Evolutionary conservation across 2,797 vertebrate genomes (phyloP).

Genomic region (Dromococcyx pavoninus): DNA sequence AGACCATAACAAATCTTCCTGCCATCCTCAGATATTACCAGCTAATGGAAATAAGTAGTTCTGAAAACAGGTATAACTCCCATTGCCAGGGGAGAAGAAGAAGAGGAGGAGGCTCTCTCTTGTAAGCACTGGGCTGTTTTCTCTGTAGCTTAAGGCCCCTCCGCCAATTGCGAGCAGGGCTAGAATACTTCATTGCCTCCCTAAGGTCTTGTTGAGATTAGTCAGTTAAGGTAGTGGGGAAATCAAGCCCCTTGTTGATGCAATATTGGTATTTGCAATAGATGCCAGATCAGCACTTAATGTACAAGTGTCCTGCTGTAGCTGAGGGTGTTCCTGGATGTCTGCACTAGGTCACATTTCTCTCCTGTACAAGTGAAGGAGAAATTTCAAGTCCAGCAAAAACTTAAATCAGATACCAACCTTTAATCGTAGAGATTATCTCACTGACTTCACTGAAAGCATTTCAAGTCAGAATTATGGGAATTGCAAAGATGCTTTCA

Average conservation of each 20-base stretch:
- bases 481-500: neutral
- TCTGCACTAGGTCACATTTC: neutral
- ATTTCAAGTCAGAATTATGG: neutral
- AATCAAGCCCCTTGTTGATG: neutral
- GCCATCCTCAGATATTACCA: neutral
- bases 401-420: neutral
- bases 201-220: neutral
- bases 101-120: neutral
- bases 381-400: neutral
- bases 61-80: neutral
- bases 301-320: neutral
- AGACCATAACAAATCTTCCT: neutral
- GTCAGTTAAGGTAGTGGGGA: neutral
- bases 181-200: neutral
- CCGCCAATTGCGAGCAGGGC: fast-evolving
- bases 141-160: neutral
- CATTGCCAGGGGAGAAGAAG: neutral
- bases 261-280: neutral
- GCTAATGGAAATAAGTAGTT: neutral
- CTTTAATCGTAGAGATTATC: neutral
- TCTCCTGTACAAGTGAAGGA: neutral
- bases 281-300: neutral
- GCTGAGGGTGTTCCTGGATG: neutral
- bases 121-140: neutral
- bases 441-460: neutral